Percentiles rank a stretch among this genome's conserved stretches.
phyloP scores from a whole-genome alignment of 2,888 invertebrate genomes.

The Aquatica leii region DNA sequence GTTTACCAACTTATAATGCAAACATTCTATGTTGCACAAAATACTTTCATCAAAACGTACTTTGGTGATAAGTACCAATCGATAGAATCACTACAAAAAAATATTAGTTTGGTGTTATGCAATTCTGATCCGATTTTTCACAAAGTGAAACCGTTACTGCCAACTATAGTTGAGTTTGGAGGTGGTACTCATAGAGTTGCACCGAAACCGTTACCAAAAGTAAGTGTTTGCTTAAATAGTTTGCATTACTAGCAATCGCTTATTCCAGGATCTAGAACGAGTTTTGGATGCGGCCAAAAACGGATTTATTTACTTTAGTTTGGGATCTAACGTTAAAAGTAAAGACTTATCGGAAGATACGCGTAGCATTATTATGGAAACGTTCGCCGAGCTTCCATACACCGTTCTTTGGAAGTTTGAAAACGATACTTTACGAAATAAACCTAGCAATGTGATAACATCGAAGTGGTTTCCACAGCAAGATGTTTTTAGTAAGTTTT shows the following conservation, averaged over 20 bases:
- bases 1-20: no score
- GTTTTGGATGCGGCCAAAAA: slow-evolving; percentile 7
- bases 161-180: slow-evolving; percentile 50
- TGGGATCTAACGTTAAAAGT: slow-evolving; percentile 23
- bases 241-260: no score
- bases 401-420: slow-evolving; percentile 62
- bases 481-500: slow-evolving; percentile 53
- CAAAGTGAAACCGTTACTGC: slow-evolving; percentile 48
- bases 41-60: slow-evolving; percentile 34
- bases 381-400: slow-evolving; percentile 57
- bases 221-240: neutral
- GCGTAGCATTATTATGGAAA: slow-evolving; percentile 50
- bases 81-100: slow-evolving; percentile 44
- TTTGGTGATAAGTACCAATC: slow-evolving; percentile 50
- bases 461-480: slow-evolving; percentile 59
- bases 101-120: slow-evolving; percentile 52
- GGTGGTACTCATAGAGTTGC: slow-evolving; percentile 47
- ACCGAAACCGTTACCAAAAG: slow-evolving; percentile 43
- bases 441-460: slow-evolving; percentile 57
- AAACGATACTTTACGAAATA: slow-evolving; percentile 46
- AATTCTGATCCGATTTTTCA: slow-evolving; percentile 53
- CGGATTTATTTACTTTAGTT: slow-evolving; percentile 40
- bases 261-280: no score
- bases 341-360: slow-evolving; percentile 42
- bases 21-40: no score